Conservation (phyloP, 2,888 invertebrate genomes). For the Hofmannophila pseudospretella region DNA sequence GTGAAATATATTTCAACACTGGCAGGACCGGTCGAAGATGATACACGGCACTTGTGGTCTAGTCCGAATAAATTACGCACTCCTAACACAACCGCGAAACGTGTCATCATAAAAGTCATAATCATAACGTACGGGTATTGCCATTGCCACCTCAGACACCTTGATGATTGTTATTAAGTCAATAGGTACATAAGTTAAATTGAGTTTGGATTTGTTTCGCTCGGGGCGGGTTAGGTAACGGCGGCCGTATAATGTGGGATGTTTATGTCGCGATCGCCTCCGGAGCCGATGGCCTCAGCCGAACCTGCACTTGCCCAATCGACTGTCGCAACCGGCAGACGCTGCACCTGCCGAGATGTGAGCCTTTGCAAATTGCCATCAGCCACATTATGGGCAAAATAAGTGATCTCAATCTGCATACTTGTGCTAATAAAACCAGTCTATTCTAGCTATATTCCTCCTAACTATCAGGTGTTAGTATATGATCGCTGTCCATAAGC, state of each 20-base stretch:
- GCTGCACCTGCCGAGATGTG: conserved; percentile 69
- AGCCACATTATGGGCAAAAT: conserved; percentile 40
- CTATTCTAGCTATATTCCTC: too few relatives aligned
- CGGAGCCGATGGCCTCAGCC: conserved; percentile 55
- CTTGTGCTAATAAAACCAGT: background rate
- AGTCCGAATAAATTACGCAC: conserved; percentile 35
- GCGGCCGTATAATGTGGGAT: conserved; percentile 57
- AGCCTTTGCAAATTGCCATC: conserved; percentile 58
- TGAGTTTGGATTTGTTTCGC: conserved; percentile 63
- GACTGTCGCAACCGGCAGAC: conserved; percentile 68
- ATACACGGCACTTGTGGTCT: conserved; percentile 29
- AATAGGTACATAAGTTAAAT: conserved; percentile 33
- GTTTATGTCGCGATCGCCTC: conserved; percentile 61
- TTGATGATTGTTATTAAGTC: conserved; percentile 39
- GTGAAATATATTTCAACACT: conserved; percentile 46
- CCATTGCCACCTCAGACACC: conserved; percentile 21
- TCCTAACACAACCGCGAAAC: conserved; percentile 19
- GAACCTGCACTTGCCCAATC: conserved; percentile 64
- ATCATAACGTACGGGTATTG: conserved; percentile 23
- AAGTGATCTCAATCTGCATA: conserved; percentile 28
- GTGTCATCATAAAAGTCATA: conserved; percentile 27
- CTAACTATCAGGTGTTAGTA: too few relatives aligned
- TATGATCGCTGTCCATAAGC: too few relatives aligned
- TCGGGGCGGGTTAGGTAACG: conserved; percentile 56
- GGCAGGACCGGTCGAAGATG: conserved; percentile 42